These are phyloP conservation scores for Mobula hypostoma DNA, from an alignment of 2,113 vertebrate genomes.

Conservation along the genomic window DNA sequence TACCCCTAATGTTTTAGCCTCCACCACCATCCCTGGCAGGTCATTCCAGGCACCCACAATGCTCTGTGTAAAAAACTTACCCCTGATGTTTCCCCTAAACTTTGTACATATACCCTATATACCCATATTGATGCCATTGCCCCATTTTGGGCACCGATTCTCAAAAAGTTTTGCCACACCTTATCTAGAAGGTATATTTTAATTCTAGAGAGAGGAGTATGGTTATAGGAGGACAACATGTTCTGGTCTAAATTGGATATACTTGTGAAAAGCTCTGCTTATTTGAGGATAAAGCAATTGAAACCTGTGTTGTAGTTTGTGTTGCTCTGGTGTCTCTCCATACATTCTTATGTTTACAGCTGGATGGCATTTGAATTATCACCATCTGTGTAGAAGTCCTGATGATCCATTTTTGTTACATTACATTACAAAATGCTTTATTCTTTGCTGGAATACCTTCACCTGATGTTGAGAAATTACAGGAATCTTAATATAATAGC, in stretches of 20 bases:
- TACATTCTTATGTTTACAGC: slow-evolving; percentile 33
- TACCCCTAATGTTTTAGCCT: too few species aligned
- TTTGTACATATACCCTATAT: too few species aligned
- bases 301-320: slow-evolving; percentile 25
- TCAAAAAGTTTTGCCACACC: too few species aligned
- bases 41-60: too few species aligned
- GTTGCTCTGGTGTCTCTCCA: slow-evolving; percentile 39
- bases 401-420: too few species aligned
- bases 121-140: too few species aligned
- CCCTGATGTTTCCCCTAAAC: too few species aligned
- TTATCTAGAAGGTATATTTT: not conserved
- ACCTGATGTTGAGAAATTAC: slow-evolving; percentile 28
- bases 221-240: slow-evolving; percentile 29
- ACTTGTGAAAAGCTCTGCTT: slow-evolving; percentile 11
- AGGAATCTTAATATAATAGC: not conserved
- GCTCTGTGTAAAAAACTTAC: too few species aligned
- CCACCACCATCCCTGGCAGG: too few species aligned
- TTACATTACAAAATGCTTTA: not conserved
- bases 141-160: too few species aligned
- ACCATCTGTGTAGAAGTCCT: too few species aligned
- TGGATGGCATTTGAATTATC: too few species aligned
- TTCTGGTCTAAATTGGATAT: slow-evolving; percentile 22
- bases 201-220: slow-evolving; percentile 13
- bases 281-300: slow-evolving; percentile 28
- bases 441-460: not conserved